Percentiles rank a stretch among this genome's conserved stretches.
Evolutionary conservation across 1,140 invertebrate species (phyloP).

Genomic region (Neotoxoptera formosana): DNA sequence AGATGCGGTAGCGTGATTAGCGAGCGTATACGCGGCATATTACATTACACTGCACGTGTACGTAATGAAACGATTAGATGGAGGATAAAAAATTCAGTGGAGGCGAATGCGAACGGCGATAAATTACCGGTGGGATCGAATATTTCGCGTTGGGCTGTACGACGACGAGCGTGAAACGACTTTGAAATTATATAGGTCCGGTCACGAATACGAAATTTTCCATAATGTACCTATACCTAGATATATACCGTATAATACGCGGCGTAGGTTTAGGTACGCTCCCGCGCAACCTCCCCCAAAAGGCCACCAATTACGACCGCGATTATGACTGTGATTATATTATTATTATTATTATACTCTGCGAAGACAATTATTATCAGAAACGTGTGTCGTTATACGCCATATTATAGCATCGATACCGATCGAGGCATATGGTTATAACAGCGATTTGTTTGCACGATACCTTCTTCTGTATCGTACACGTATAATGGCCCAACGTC

Average conservation of each 20-base stretch:
- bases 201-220: not conserved
- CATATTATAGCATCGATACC: not conserved
- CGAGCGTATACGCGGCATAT: not conserved
- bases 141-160: not conserved
- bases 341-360: too few relatives aligned
- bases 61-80: slow-evolving; percentile 32
- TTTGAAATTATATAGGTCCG: not conserved
- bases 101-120: not conserved
- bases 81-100: not conserved
- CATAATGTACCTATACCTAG: not conserved
- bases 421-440: not conserved
- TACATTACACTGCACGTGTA: not conserved
- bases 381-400: not conserved
- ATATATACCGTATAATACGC: too few relatives aligned
- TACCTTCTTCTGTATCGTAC: not conserved
- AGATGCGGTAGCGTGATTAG: slow-evolving; percentile 41
- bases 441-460: slow-evolving; percentile 5
- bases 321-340: not conserved
- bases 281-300: not conserved
- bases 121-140: slow-evolving; percentile 7
- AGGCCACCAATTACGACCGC: not conserved
- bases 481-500: not conserved
- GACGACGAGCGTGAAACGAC: not conserved
- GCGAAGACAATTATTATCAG: not conserved
- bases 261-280: not conserved